phyloP scores from a whole-genome alignment of 2,888 invertebrate genomes.

The Pachymerium ferrugineum region DNA sequence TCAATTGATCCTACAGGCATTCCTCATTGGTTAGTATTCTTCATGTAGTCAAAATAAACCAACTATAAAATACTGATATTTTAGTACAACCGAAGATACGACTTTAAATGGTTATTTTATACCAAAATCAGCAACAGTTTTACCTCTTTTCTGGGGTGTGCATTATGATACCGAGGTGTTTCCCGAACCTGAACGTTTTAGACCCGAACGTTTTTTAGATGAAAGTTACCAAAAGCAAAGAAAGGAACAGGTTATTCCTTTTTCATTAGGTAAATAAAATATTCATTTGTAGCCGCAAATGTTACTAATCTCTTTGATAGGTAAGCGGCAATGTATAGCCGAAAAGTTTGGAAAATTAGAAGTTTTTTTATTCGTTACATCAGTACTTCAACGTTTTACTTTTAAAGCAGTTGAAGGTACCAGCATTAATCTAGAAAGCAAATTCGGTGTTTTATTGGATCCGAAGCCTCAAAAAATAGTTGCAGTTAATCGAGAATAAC shows the following conservation, averaged over 20 bases:
- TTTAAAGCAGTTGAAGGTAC: background rate
- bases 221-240: background rate
- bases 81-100: constrained; percentile 9
- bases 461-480: background rate
- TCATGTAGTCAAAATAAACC: background rate
- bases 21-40: background rate
- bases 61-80: background rate
- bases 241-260: background rate
- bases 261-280: background rate
- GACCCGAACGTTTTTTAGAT: background rate
- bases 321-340: background rate
- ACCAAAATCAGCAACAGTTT: constrained; percentile 27
- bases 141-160: constrained; percentile 28
- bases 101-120: constrained; percentile 21
- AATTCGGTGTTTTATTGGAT: background rate
- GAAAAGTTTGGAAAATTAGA: background rate
- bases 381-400: background rate
- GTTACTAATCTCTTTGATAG: background rate
- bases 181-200: background rate
- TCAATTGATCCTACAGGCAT: too few relatives aligned
- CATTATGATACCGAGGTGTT: background rate
- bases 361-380: background rate
- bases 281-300: background rate
- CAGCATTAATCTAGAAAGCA: background rate
- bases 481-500: too few relatives aligned